A percentile compares a stretch with the other conserved stretches of the same genome.
Conservation (phyloP, 2,797 vertebrate species). For the Lepus townsendii region DNA sequence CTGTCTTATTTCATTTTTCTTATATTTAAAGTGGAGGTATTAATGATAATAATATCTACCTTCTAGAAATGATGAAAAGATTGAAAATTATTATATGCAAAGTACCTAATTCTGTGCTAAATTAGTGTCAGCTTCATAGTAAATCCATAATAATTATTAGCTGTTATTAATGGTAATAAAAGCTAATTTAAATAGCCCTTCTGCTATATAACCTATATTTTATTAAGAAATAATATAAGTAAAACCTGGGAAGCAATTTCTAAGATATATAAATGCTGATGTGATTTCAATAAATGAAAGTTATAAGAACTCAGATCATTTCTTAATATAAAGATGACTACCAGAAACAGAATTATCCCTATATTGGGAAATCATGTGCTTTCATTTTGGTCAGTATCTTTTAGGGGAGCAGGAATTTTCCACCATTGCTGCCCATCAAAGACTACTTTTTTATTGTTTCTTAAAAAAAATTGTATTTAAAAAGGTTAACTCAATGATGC, state of each 20-base stretch:
- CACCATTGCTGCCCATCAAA: background rate
- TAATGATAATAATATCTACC: background rate
- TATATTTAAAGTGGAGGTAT: background rate
- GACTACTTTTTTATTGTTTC: no score
- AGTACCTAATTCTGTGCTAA: background rate
- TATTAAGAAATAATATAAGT: background rate
- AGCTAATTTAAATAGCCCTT: background rate
- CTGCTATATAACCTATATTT: background rate
- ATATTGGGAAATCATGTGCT: background rate
- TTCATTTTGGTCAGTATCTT: conserved; percentile 7
- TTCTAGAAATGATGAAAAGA: background rate
- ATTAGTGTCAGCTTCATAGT: background rate
- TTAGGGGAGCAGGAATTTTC: background rate
- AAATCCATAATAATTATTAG: conserved; percentile 9
- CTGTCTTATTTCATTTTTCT: background rate
- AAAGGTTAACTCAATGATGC: no score
- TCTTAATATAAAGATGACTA: conserved; percentile 43
- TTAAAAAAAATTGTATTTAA: no score
- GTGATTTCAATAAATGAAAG: background rate
- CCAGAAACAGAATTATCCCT: background rate
- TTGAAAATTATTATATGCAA: background rate
- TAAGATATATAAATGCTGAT: background rate
- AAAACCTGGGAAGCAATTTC: background rate
- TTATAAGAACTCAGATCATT: background rate
- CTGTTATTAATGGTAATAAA: background rate